phyloP scores from a whole-genome alignment of 1,140 invertebrate species.

The Helicoverpa zea region DNA sequence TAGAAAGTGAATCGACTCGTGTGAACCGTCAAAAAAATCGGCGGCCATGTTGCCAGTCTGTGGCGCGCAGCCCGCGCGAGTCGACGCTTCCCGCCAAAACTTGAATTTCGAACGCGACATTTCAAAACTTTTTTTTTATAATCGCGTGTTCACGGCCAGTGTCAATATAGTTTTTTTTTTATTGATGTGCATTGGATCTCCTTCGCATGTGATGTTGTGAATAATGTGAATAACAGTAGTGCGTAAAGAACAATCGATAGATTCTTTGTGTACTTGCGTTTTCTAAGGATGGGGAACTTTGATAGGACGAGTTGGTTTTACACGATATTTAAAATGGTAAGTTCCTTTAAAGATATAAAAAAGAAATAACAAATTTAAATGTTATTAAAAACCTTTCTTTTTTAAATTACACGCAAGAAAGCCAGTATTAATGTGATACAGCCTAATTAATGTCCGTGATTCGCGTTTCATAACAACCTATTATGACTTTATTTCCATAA shows the following conservation, averaged over 20 bases:
- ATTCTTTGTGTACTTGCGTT: constrained; percentile 69
- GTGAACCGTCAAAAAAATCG: constrained; percentile 84
- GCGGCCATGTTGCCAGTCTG: constrained; percentile 83
- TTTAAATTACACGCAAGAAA: constrained; percentile 47
- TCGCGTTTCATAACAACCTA: constrained; percentile 48
- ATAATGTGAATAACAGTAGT: constrained; percentile 74
- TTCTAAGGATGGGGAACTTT: constrained; percentile 59
- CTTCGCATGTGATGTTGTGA: constrained; percentile 69
- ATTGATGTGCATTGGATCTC: constrained; percentile 62
- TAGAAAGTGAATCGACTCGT: constrained; percentile 86
- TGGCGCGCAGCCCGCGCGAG: constrained; percentile 76
- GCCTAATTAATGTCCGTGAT: constrained; percentile 43
- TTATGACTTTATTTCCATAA: constrained; percentile 53
- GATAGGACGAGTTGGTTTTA: constrained; percentile 49
- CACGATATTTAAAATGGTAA: constrained; percentile 63
- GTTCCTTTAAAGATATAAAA: constrained; percentile 42
- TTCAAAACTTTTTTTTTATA: constrained; percentile 57
- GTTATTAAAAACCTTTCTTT: constrained; percentile 23
- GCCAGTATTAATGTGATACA: constrained; percentile 15
- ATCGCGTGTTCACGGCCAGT: constrained; percentile 66
- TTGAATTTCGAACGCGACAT: constrained; percentile 70
- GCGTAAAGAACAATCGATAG: constrained; percentile 59
- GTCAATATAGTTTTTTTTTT: constrained; percentile 60
- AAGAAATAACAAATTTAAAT: too few species aligned
- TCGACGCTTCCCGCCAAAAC: constrained; percentile 79